Evolutionary conservation across 37 sponge, comb jelly and placozoan genomes (phyloP), one percentile per base, ranked within the genome.

Genomic region (Sycon ciliatum): DNA sequence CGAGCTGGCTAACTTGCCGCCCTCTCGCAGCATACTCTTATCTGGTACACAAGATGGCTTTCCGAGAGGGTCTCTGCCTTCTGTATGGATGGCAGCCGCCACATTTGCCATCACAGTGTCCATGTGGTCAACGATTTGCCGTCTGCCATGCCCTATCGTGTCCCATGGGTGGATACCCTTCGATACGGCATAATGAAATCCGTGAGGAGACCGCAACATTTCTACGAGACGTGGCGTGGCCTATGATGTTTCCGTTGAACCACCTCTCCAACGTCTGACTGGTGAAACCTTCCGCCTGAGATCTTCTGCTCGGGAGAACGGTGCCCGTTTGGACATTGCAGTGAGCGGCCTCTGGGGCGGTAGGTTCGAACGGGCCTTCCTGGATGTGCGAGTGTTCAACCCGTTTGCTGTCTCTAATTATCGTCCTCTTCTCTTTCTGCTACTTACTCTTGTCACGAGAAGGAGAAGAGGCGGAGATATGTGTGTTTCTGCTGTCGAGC

Each of bases 131-230:
- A 31, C 20, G 24, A 18, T 60, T 73, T 35, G 26, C 64, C 23
- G 62, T 58, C 26, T 36, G 35, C 34, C 76, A 76, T 66, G 76
- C 76, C 54, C 56, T 76, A 27, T 38, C 29, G 32, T 77, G 69
- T 60, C 38, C 38, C n/a, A 23, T n/a, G 13, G 78, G 78, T 56
- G 62, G 78, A 26, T 68, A 36, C 32, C 78, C 78, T 22, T 77
- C 78, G 9, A 68, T 77, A 23, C 56, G 62, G 23, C 70, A 77
- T 60, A 77, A 68, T 38, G 78, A 68, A 24, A 69, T 77, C 39
- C 34, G 78, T 39, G 78, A 77, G 28, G 33, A n/a, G n/a, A n/a
- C n/a, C n/a, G n/a, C n/a, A n/a, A n/a, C n/a, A n/a, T n/a, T n/a
- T n/a, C n/a, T n/a, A n/a, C n/a, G n/a, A n/a, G n/a, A n/a, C n/a